These are phyloP conservation scores for Diadophis punctatus DNA, from an alignment of 2,113 vertebrate species.

Conservation along the genomic window DNA sequence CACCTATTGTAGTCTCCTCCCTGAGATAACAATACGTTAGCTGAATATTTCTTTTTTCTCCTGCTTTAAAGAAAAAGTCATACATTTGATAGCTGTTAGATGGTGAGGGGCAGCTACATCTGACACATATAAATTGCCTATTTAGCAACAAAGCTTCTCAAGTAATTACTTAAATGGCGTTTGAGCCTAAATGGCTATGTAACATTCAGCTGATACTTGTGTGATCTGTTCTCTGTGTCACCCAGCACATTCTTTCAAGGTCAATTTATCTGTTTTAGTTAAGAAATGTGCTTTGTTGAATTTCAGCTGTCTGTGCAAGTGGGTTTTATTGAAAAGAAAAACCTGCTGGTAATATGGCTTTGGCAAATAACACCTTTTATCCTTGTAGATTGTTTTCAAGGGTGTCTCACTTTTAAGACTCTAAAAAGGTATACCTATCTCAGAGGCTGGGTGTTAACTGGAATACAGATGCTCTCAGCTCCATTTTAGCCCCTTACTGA, in stretches of 20 bases:
- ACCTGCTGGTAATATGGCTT: not conserved
- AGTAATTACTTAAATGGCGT: constrained; percentile 42
- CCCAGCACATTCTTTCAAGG: constrained; percentile 33
- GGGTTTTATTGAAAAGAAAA: not conserved
- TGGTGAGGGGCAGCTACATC: constrained; percentile 22
- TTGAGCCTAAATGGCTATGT: constrained; percentile 36
- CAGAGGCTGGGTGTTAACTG: fast-evolving
- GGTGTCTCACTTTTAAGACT: not conserved
- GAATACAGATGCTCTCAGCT: not conserved
- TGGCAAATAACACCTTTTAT: constrained; percentile 2
- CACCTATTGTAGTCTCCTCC: not conserved
- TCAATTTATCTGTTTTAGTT: constrained; percentile 25
- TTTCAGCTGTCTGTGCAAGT: not conserved
- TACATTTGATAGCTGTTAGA: constrained; percentile 30
- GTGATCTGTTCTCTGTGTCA: constrained; percentile 22
- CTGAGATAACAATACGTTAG: not conserved
- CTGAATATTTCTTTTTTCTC: not conserved
- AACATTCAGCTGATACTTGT: constrained; percentile 37
- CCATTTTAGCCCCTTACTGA: not conserved
- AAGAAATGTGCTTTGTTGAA: constrained; percentile 9
- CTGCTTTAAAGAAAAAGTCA: not conserved
- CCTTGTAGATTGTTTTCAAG: not conserved
- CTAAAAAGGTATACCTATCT: not conserved
- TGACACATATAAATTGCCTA: constrained; percentile 45
- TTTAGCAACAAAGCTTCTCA: constrained; percentile 31